Evolutionary conservation across 1,140 invertebrate genomes (phyloP).

Genomic region (Thaumatotibia leucotreta): DNA sequence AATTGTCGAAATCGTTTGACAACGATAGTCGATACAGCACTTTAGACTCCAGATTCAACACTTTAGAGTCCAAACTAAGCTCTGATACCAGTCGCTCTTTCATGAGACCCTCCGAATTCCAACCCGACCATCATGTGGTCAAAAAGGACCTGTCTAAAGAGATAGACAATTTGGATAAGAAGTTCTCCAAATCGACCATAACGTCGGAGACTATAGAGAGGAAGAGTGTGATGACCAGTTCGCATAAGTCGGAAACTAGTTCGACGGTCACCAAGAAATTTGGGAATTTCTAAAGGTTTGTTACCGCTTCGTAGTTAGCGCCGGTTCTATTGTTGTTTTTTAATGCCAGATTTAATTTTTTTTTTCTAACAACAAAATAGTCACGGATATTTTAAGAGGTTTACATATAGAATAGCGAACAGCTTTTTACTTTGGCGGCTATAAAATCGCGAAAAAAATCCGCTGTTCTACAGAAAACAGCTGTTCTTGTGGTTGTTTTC

Average conservation of each 20-base stretch:
- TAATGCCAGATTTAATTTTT: no score
- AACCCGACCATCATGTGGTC: slow-evolving; percentile 52
- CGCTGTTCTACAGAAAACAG: no score
- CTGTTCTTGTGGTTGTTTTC: no score
- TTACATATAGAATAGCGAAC: no score
- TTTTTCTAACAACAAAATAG: no score
- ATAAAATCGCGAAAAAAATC: no score
- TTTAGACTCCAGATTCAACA: slow-evolving; percentile 65
- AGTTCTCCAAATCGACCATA: slow-evolving; percentile 69
- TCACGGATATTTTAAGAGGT: no score
- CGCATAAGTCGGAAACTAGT: slow-evolving; percentile 71
- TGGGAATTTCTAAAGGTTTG: slow-evolving; percentile 67
- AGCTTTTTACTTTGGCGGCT: no score
- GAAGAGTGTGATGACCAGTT: slow-evolving; percentile 74
- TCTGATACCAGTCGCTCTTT: slow-evolving; percentile 73
- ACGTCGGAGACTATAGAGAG: slow-evolving; percentile 71
- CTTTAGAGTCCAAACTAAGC: slow-evolving; percentile 65
- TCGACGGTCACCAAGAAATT: slow-evolving; percentile 75
- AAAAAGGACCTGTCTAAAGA: slow-evolving; percentile 68
- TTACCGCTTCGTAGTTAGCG: not conserved
- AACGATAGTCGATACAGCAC: slow-evolving; percentile 68
- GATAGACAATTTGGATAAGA: slow-evolving; percentile 65
- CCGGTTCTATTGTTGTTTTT: not conserved
- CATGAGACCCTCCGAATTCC: slow-evolving; percentile 71
- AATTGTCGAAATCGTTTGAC: slow-evolving; percentile 67